These are phyloP conservation scores for Diuraphis noxia DNA, from an alignment of 1,140 invertebrate genomes.

Conservation along the genomic window DNA sequence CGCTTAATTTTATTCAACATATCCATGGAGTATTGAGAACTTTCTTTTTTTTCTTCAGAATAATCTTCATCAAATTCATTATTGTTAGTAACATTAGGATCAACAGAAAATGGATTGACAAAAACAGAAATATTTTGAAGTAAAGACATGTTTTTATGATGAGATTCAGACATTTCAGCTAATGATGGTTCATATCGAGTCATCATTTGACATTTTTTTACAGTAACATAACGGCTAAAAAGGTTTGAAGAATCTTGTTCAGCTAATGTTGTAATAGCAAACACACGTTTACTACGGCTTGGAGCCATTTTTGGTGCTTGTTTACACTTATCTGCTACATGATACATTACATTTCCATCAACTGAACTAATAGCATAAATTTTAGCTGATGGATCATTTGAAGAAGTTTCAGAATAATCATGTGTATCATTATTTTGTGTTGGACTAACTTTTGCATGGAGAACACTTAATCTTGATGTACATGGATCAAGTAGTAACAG, in stretches of 20 bases:
- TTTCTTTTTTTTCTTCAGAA: constrained; percentile 56
- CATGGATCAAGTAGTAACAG: constrained; percentile 78
- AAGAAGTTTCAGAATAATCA: constrained; percentile 34
- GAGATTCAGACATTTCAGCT: constrained; percentile 51
- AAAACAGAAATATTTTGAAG: constrained; percentile 64
- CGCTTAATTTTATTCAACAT: constrained; percentile 52
- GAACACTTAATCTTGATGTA: constrained; percentile 82
- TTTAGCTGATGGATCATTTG: constrained; percentile 62
- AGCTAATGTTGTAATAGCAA: constrained; percentile 55
- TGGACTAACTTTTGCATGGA: constrained; percentile 73
- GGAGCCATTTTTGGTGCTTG: not conserved
- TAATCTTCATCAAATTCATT: constrained; percentile 59
- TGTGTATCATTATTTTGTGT: constrained; percentile 61
- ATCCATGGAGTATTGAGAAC: constrained; percentile 40
- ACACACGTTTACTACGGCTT: constrained; percentile 41
- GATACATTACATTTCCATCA: constrained; percentile 84
- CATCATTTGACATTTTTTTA: constrained; percentile 53
- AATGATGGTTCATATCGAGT: constrained; percentile 48
- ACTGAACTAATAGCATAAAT: constrained; percentile 86
- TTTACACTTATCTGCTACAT: constrained; percentile 63
- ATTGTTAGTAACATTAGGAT: constrained; percentile 56
- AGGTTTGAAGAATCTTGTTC: constrained; percentile 53
- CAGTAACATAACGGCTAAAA: constrained; percentile 45
- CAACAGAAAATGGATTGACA: constrained; percentile 64
- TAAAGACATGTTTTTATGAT: constrained; percentile 63